phyloP scores from a whole-genome alignment of 2,888 invertebrate genomes.

The Andrena haemorrhoa region DNA sequence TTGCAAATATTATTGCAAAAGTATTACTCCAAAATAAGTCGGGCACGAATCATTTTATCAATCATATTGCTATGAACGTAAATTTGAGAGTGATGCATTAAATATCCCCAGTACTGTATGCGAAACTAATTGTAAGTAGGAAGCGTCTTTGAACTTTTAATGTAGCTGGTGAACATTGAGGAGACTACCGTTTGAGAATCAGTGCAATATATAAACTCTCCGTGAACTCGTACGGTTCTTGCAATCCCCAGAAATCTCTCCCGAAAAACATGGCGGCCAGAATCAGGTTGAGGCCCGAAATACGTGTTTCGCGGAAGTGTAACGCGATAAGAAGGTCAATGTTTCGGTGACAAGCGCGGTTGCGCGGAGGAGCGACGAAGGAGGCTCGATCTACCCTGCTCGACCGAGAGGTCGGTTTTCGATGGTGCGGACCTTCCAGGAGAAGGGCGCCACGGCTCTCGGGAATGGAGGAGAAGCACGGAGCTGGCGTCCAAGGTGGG shows the following conservation, averaged over 20 bases:
- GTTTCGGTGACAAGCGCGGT: neutral
- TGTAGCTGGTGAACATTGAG: too few species aligned
- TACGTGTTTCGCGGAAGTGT: neutral
- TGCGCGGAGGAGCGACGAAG: constrained; percentile 4
- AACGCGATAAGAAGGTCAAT: constrained; percentile 33
- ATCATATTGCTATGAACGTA: too few species aligned
- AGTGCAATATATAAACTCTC: too few species aligned
- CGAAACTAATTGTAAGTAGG: too few species aligned
- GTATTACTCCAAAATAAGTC: too few species aligned
- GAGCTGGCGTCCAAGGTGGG: constrained; percentile 70
- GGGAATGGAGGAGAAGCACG: constrained; percentile 64
- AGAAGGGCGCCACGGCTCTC: constrained; percentile 56
- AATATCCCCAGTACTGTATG: too few species aligned
- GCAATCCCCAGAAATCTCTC: neutral
- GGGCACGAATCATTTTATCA: too few species aligned
- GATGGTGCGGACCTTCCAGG: constrained; percentile 43
- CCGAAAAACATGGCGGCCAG: neutral
- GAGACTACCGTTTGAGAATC: too few species aligned
- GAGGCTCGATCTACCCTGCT: constrained; percentile 8
- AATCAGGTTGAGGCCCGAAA: neutral
- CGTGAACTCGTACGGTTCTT: too few species aligned
- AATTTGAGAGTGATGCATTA: too few species aligned
- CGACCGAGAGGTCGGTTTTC: constrained; percentile 32
- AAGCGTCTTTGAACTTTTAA: too few species aligned
- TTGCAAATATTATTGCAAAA: too few species aligned